A percentile compares a stretch with the other conserved stretches of the same genome.
phyloP scores from a whole-genome alignment of 1,140 invertebrate genomes.

The Tetramorium parvispinum region DNA sequence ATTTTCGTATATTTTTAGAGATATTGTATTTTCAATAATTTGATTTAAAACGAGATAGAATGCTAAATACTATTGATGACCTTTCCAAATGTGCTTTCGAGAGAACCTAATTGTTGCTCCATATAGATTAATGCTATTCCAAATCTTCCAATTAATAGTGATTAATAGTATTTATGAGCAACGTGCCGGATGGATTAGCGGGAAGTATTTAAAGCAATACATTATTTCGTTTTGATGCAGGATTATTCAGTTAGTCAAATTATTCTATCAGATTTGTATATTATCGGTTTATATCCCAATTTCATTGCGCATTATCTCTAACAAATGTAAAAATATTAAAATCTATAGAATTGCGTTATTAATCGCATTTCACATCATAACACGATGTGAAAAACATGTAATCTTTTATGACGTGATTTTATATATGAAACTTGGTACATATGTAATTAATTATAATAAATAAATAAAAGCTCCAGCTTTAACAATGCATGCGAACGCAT shows the following conservation, averaged over 20 bases:
- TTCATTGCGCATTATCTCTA: not conserved
- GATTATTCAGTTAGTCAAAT: slow-evolving; percentile 41
- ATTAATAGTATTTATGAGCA: slow-evolving; percentile 22
- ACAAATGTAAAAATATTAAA: slow-evolving; percentile 42
- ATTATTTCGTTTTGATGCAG: slow-evolving; percentile 42
- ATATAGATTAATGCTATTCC: not conserved
- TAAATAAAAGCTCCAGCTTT: slow-evolving; percentile 51
- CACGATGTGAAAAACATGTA: not conserved
- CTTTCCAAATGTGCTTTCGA: not conserved
- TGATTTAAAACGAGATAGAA: not conserved
- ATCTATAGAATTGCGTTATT: not conserved
- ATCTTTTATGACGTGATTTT: not conserved
- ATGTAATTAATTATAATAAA: slow-evolving; percentile 32
- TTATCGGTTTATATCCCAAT: slow-evolving; percentile 13
- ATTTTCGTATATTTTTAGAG: not conserved
- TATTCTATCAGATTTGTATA: slow-evolving; percentile 5
- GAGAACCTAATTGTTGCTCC: not conserved
- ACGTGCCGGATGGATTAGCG: not conserved
- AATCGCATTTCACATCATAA: not conserved
- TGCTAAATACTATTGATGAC: not conserved
- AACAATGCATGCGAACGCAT: not conserved
- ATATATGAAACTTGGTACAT: not conserved
- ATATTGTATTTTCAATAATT: not conserved
- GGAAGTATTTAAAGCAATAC: slow-evolving; percentile 7
- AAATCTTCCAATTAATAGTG: slow-evolving; percentile 16